phyloP scores from a whole-genome alignment of 92 coral and sea anemone genomes.

The Phymanthus crucifer region DNA sequence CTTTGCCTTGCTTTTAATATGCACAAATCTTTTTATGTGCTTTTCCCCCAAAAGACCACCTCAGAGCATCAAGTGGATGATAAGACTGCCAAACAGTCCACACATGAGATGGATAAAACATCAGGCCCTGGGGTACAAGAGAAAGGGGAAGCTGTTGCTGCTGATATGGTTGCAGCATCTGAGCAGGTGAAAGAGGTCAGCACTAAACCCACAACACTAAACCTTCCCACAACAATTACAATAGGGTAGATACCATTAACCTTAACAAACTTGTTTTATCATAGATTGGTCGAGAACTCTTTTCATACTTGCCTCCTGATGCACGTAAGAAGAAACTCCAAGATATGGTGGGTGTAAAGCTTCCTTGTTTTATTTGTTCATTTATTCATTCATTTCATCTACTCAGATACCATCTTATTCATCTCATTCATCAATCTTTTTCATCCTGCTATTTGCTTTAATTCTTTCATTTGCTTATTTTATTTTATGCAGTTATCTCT shows the following conservation, averaged over 20 bases:
- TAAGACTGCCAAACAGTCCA: background rate
- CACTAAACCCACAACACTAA: no score
- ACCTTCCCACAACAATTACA: background rate
- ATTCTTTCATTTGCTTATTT: no score
- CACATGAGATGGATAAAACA: background rate
- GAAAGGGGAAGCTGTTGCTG: constrained; percentile 15
- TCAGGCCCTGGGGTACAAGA: background rate
- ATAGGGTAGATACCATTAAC: background rate
- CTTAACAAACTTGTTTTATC: constrained; percentile 3
- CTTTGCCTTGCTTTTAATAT: background rate
- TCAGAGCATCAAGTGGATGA: constrained; percentile 13
- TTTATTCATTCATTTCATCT: background rate
- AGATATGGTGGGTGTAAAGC: constrained; percentile 74
- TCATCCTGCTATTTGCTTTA: background rate
- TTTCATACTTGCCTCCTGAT: constrained; percentile 68
- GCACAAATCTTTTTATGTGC: background rate
- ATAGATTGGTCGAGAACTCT: constrained; percentile 88
- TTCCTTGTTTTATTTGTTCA: background rate
- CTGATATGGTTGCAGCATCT: constrained; percentile 51
- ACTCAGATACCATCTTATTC: no score
- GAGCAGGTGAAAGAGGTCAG: constrained; percentile 64
- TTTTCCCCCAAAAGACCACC: background rate
- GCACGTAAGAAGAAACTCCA: constrained; percentile 77
- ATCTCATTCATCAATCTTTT: background rate
- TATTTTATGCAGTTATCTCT: no score